phyloP scores from a whole-genome alignment of 2,113 vertebrate genomes.

The Cephalopterus ornatus region DNA sequence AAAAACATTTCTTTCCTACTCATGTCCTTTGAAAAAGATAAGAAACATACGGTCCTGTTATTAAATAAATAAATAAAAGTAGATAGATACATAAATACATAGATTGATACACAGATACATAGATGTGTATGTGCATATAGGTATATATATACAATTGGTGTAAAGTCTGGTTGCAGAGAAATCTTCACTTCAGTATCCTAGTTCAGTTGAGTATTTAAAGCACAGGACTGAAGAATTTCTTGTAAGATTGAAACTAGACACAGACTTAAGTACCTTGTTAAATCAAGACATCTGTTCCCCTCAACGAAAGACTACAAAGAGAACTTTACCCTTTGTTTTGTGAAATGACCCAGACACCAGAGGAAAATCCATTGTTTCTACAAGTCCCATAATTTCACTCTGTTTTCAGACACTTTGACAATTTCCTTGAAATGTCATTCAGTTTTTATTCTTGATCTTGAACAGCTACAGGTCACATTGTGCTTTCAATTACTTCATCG shows the following conservation, averaged over 20 bases:
- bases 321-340: slow-evolving; percentile 9
- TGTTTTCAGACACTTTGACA: slow-evolving; percentile 20
- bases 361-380: background rate
- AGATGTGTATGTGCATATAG: background rate
- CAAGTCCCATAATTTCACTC: slow-evolving; percentile 7
- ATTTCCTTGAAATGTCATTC: slow-evolving; percentile 9
- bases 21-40: background rate
- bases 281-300: background rate
- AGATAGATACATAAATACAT: background rate
- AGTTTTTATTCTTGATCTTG: slow-evolving; percentile 27
- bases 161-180: background rate
- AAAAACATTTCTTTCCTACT: background rate
- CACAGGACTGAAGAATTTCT: background rate
- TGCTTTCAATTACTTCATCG: slow-evolving; percentile 7
- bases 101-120: too few relatives aligned
- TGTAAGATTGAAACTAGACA: background rate
- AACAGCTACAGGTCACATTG: slow-evolving; percentile 36
- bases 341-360: background rate
- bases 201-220: background rate
- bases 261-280: slow-evolving; percentile 19
- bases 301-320: background rate
- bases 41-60: background rate
- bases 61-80: background rate
- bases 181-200: background rate
- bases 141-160: background rate